phyloP scores from a whole-genome alignment of 1,140 invertebrate genomes.

The Drosophila bipectinata region DNA sequence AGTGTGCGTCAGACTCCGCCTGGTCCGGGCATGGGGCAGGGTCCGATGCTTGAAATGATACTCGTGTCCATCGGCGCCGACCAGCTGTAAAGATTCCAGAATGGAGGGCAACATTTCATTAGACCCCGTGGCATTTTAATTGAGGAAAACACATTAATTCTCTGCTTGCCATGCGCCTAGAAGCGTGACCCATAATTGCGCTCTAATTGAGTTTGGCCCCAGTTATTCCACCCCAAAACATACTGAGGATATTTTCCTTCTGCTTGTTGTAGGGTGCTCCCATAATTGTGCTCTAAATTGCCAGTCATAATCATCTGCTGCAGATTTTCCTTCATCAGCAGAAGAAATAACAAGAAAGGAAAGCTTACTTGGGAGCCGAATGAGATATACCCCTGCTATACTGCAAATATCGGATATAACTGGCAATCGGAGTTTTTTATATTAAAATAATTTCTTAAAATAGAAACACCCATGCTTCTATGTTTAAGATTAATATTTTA shows the following conservation, averaged over 20 bases:
- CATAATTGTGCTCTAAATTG: constrained; percentile 75
- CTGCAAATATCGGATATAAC: too few relatives aligned
- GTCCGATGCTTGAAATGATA: constrained; percentile 96
- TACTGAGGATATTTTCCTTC: background rate
- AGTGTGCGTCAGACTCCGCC: constrained; percentile 93
- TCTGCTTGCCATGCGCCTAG: constrained; percentile 39
- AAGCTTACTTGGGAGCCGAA: background rate
- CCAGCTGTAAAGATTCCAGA: constrained; percentile 82
- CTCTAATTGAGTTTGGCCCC: constrained; percentile 65
- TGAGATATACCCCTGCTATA: background rate
- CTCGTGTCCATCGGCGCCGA: constrained; percentile 94
- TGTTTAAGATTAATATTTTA: too few relatives aligned
- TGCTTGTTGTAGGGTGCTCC: constrained; percentile 8
- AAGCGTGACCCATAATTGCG: constrained; percentile 65
- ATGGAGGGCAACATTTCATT: constrained; percentile 47
- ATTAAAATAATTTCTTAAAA: too few relatives aligned
- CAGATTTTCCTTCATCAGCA: constrained; percentile 29
- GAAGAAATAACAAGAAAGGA: background rate
- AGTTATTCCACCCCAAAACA: constrained; percentile 19
- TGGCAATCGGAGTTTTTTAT: too few relatives aligned
- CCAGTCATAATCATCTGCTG: constrained; percentile 59
- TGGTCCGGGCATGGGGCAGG: constrained; percentile 92
- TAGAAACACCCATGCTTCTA: too few relatives aligned
- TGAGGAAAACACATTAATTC: constrained; percentile 70
- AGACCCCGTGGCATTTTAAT: constrained; percentile 60